Base-by-base conservation (phyloP, 2,113 vertebrate genomes). In the Sarotherodon lohbergeri region DNA sequence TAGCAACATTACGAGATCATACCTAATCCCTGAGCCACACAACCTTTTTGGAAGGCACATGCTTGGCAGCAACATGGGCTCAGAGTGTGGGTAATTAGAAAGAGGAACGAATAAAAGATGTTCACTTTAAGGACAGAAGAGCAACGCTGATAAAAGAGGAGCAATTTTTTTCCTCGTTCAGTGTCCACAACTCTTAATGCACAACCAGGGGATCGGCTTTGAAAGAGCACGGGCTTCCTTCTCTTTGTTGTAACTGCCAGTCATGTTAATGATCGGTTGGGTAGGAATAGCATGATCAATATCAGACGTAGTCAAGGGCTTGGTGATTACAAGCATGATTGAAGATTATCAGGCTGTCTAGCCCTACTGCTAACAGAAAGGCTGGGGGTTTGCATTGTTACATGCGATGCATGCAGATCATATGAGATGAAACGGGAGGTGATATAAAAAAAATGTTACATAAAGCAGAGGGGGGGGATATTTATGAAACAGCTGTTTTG, bases 1-100 rank as follows among this genome's bases (percentile, higher is more conserved):
- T 95, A 95, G 94, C 91, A 94, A 93, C 94, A 94, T 95, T 95
- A 94, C 92, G 83, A 94, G 94, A 95, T 92, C 95, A 92, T 94
- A 95, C 92, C 84, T 92, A 92, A 95, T 94, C 92, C 92, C 68
- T 85, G 88, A 88, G 90, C 81, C 88, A 82, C 92, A 85, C 88
- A 89, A 92, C 91, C 91, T 95, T 93, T 78, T 91, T 84, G 84
- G 86, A 84, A 87, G 82, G 81, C 81, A 80, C 80, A 56, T 79
- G 87, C 92, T 91, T 93, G 92, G 92, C 92, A 94, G 85, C 82
- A 86, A 86, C 91, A 89, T 78, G 81, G 88, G 91, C 90, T 91
- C 88, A 84, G 84, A 86, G 89, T 87, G 86, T 81, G 90, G 78
- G 87, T 92, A 94, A 89, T 93, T 95, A 94, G 89, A 92, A 90